Percentiles rank a stretch among this genome's conserved stretches.
Evolutionary conservation across 2,888 invertebrate genomes (phyloP).

Genomic region (Odontomyia ornata): DNA sequence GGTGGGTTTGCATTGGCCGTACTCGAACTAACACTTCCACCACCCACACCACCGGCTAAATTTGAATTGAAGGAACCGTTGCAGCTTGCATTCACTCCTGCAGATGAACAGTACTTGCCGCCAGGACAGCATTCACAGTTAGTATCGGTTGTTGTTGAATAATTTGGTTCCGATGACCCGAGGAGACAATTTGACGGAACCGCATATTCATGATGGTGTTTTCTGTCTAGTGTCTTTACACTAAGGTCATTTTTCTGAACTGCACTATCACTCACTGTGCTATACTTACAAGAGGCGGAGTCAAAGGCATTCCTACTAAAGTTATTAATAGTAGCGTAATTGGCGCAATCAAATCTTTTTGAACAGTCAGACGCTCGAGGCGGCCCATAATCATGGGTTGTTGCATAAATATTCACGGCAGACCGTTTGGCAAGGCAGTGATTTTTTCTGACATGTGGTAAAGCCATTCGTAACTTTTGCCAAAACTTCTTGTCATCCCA

Average conservation of each 20-base stretch:
- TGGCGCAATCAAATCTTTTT: slow-evolving; percentile 61
- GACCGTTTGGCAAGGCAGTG: slow-evolving; percentile 59
- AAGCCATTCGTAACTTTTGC: slow-evolving; percentile 92
- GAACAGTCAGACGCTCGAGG: slow-evolving; percentile 49
- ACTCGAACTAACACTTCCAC: slow-evolving; percentile 44
- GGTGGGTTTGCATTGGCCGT: slow-evolving; percentile 40
- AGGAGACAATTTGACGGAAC: slow-evolving; percentile 58
- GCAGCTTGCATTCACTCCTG: slow-evolving; percentile 39
- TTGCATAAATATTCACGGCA: slow-evolving; percentile 77
- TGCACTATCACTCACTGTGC: background rate
- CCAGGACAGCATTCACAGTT: slow-evolving; percentile 46
- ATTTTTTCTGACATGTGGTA: slow-evolving; percentile 70
- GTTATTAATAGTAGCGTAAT: slow-evolving; percentile 63
- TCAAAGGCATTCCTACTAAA: slow-evolving; percentile 54
- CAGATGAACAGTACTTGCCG: slow-evolving; percentile 37
- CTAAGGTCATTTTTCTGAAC: slow-evolving; percentile 47
- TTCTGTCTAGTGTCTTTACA: slow-evolving; percentile 46
- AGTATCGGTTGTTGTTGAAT: slow-evolving; percentile 23
- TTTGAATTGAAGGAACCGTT: slow-evolving; percentile 46
- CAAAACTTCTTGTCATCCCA: slow-evolving; percentile 96
- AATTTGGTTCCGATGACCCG: slow-evolving; percentile 45
- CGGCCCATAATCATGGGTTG: slow-evolving; percentile 63
- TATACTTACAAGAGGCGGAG: slow-evolving; percentile 44
- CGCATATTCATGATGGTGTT: slow-evolving; percentile 60
- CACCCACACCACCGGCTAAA: background rate